Conservation (phyloP, 2,113 vertebrate species). For the Mus musculus region GRCm39 chr3:48458501-48459000, state of each 20-base stretch:
- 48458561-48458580: background rate
- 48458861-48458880: background rate
- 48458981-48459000: constrained; percentile 6
- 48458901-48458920: background rate
- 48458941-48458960: background rate
- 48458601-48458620: background rate
- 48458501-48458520: constrained; percentile 21
- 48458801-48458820: background rate
- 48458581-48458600: background rate
- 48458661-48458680: background rate
- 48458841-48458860: background rate
- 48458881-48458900: background rate
- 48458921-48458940: background rate
- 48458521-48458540: constrained; percentile 61
- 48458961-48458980: background rate
- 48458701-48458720: background rate
- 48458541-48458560: background rate
- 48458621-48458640: background rate
- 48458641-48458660: background rate
- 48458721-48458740: background rate
- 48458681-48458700: constrained; percentile 15
- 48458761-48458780: constrained; percentile 29
- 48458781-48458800: background rate
- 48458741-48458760: background rate
- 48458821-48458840: background rate